A percentile compares a stretch with the other conserved stretches of the same genome.
Conservation (phyloP, 2,113 vertebrate species). For the Pelobates fuscus region DNA sequence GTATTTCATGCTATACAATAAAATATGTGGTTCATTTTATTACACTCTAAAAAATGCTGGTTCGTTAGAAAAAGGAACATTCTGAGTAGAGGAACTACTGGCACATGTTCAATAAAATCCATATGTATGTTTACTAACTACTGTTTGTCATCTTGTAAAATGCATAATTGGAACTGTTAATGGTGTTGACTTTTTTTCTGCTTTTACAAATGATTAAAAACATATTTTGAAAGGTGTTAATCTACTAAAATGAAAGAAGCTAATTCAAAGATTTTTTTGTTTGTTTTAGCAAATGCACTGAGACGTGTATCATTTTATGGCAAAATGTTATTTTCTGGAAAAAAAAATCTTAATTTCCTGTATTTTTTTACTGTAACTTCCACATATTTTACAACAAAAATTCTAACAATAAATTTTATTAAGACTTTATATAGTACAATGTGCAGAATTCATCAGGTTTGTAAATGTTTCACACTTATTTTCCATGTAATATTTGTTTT, state of each 20-base stretch:
- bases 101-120: not conserved
- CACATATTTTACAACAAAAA: slow-evolving; percentile 40
- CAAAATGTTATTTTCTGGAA: slow-evolving; percentile 6
- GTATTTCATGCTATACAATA: too few species aligned
- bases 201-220: not conserved
- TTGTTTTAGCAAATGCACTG: not conserved
- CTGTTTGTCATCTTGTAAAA: not conserved
- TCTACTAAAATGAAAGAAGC: slow-evolving; percentile 21
- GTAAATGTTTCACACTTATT: slow-evolving; percentile 38
- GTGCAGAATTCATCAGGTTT: slow-evolving; percentile 41
- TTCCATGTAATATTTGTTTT: slow-evolving; percentile 37
- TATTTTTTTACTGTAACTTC: slow-evolving; percentile 26
- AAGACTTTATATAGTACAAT: slow-evolving; percentile 44
- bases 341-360: slow-evolving; percentile 45
- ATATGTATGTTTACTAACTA: not conserved
- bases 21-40: too few species aligned
- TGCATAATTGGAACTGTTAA: not conserved
- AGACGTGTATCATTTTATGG: slow-evolving; percentile 34
- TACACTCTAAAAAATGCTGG: too few species aligned
- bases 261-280: not conserved
- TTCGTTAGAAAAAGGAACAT: not conserved
- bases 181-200: not conserved
- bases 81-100: not conserved
- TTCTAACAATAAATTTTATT: slow-evolving; percentile 43
- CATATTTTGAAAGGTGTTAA: slow-evolving; percentile 21